Evolutionary conservation across 2,888 invertebrate genomes (phyloP).

Genomic region (Nasonia oneida): DNA sequence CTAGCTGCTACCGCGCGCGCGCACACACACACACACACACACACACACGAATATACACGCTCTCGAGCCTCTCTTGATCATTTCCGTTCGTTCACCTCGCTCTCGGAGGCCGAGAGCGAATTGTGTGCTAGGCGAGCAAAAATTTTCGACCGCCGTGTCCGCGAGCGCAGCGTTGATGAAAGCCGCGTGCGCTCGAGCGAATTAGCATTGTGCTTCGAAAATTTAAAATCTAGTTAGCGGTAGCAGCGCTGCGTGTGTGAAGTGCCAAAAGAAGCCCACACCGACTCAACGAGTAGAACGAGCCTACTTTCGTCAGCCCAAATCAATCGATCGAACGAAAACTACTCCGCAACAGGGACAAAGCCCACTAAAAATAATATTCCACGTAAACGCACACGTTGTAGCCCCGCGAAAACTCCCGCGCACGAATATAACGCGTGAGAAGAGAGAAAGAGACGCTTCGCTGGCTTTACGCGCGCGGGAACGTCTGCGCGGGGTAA

Average conservation of each 20-base stretch:
- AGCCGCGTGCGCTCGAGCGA: neutral
- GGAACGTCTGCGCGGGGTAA: conserved; percentile 64
- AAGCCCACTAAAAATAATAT: neutral
- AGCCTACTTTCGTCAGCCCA: neutral
- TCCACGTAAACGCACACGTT: neutral
- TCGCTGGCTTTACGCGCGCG: conserved; percentile 4
- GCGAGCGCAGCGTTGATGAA: neutral
- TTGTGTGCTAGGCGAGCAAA: neutral
- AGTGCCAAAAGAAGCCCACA: neutral
- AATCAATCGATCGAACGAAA: neutral
- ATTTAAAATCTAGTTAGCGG: conserved; percentile 35
- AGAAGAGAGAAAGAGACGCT: conserved; percentile 7
- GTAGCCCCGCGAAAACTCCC: no score
- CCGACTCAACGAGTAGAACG: neutral
- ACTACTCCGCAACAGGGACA: neutral
- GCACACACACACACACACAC: no score
- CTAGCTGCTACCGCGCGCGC: conserved; percentile 52
- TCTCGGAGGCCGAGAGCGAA: neutral
- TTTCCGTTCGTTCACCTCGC: conserved; percentile 56
- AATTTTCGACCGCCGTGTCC: conserved; percentile 12
- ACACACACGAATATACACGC: neutral
- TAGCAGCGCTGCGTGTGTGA: neutral
- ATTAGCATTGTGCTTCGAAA: neutral
- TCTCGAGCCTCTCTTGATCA: conserved; percentile 37
- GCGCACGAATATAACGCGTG: neutral